Evolutionary conservation across 2,888 invertebrate genomes (phyloP).

Genomic region (Sclerodermus sp.): DNA sequence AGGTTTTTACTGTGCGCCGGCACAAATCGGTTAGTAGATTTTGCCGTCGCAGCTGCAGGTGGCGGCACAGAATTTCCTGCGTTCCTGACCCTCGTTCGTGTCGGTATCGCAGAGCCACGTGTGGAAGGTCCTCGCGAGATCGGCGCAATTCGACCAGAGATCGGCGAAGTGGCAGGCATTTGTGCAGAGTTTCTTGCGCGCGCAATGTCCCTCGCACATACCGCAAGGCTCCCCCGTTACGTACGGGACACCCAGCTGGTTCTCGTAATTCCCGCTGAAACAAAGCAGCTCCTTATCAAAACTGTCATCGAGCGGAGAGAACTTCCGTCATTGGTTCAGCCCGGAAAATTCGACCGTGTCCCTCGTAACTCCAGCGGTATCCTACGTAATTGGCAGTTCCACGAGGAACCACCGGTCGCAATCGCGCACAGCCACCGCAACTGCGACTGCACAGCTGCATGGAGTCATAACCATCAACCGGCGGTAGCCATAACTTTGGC

Average conservation of each 20-base stretch:
- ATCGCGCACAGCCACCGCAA: too few relatives aligned
- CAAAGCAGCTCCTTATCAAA: too few relatives aligned
- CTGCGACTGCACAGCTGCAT: too few relatives aligned
- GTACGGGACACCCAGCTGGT: slow-evolving; percentile 62
- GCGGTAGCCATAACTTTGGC: too few relatives aligned
- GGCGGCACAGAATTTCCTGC: slow-evolving; percentile 68
- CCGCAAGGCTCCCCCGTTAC: slow-evolving; percentile 67
- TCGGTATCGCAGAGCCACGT: slow-evolving; percentile 65
- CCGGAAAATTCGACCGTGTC: too few relatives aligned
- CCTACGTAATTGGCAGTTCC: too few relatives aligned
- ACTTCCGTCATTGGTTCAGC: too few relatives aligned
- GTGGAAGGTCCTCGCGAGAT: slow-evolving; percentile 64
- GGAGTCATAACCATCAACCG: too few relatives aligned
- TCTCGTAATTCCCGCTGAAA: slow-evolving; percentile 35
- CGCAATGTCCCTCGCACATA: slow-evolving; percentile 68
- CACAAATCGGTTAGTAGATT: slow-evolving; percentile 45
- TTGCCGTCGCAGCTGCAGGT: slow-evolving; percentile 71
- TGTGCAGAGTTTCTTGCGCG: slow-evolving; percentile 69
- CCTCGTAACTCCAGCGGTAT: too few relatives aligned
- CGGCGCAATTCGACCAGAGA: slow-evolving; percentile 72
- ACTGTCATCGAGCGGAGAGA: too few relatives aligned
- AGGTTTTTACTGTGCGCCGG: too few relatives aligned
- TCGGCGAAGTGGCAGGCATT: slow-evolving; percentile 73
- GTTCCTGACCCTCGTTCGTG: slow-evolving; percentile 62
- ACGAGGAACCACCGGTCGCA: too few relatives aligned